Evolutionary conservation across 2,113 vertebrate species (phyloP).

Genomic region (Mionectes macconnelli): DNA sequence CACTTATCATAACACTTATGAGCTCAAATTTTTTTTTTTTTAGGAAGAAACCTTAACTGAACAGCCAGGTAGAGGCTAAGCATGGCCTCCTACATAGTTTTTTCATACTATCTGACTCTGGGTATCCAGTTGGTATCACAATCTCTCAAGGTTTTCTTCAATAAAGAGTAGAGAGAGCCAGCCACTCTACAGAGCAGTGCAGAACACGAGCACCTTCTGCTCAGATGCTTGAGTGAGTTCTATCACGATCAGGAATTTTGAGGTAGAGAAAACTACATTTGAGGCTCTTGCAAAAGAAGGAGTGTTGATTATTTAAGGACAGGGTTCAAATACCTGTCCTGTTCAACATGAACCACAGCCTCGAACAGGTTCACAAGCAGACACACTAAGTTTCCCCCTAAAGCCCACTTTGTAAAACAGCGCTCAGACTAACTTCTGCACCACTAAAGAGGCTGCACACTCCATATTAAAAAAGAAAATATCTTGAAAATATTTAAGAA

Average conservation of each 20-base stretch:
- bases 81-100: background rate
- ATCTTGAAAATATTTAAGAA: background rate
- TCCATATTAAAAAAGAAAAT: background rate
- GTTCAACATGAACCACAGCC: background rate
- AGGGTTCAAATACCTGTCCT: background rate
- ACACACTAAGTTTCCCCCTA: background rate
- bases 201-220: background rate
- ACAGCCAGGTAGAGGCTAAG: background rate
- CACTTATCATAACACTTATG: background rate
- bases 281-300: background rate
- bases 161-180: accelerated
- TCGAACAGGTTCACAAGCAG: background rate
- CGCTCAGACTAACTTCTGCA: background rate
- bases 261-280: background rate
- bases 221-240: background rate
- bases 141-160: background rate
- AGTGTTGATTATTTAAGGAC: background rate
- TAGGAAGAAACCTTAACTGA: background rate
- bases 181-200: background rate
- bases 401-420: background rate
- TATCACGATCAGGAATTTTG: background rate
- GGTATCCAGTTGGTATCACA: background rate
- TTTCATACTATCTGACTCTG: background rate
- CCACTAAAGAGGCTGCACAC: background rate
- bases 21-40: background rate